Evolutionary conservation across 2,888 invertebrate species (phyloP), one percentile per base, ranked within the genome.

Genomic region (Neuroscelio doddi): DNA sequence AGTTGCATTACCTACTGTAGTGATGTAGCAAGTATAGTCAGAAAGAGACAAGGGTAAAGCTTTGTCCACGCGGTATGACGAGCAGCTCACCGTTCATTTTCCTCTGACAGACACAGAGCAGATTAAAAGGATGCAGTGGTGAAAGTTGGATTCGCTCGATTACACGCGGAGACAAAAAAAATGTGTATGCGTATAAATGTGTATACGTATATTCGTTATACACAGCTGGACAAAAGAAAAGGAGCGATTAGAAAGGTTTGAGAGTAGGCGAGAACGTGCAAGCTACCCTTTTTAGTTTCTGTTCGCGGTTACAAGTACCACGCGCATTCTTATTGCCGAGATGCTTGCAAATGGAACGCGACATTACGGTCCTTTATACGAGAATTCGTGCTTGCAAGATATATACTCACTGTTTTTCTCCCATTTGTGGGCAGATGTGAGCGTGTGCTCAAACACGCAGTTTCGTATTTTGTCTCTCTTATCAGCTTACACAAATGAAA

Each of bases 331-430:
- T 27, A 41, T 9, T 41, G n/a, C 21, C 26, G 15, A 27, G 44
- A 26, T 44, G 27, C 29, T 27, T 27, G 29, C 45, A 45, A 53
- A 53, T 53, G 53, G 53, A 53, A 53, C 39, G 45, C 30, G 38
- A 24, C 38, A 38, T 42, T 16, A n/a, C 7, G 53, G 38, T 44
- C 45, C 42, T 44, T 45, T 27, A 44, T 53, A 12, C 30, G 42
- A 45, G 53, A 45, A 53, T 45, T 34, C 36, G 42, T 24, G 16
- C 24, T 21, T 44, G 44, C 29, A 8, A 27, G 27, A 44, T 15
- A 21, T 14, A 26, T 10, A 10, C 24, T 17, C 10, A 8, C 27
- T 44, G 3, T 12, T 16, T 12, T 10, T 10, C 21, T 9, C 24
- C 21, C 41, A n/a, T 24, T 9, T 9, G 39, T 30, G 30, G n/a